A percentile compares a stretch with the other conserved stretches of the same genome.
phyloP scores from a whole-genome alignment of 2,797 vertebrate genomes.

The Trachurus trachurus region DNA sequence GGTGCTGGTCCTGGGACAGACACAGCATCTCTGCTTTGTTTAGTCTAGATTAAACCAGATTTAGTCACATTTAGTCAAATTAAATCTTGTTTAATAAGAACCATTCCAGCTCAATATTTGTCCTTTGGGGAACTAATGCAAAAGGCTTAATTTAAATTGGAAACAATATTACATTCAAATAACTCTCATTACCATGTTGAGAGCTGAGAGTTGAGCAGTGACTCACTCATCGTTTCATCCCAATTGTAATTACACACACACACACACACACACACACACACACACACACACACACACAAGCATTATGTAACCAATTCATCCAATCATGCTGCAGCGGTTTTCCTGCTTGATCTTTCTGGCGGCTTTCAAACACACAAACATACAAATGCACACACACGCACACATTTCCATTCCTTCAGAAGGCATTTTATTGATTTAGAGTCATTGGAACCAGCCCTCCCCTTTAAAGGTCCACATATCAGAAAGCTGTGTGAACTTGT shows the following conservation, averaged over 20 bases:
- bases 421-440: background rate
- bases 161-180: background rate
- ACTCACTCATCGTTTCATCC: background rate
- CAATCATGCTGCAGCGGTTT: background rate
- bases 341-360: background rate
- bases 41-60: background rate
- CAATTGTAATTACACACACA: background rate
- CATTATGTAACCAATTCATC: background rate
- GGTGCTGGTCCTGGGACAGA: background rate
- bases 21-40: background rate
- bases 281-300: background rate
- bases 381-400: background rate
- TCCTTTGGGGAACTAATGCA: background rate
- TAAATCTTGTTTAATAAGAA: constrained; percentile 11
- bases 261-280: background rate
- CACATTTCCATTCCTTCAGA: background rate
- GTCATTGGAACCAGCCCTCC: background rate
- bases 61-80: constrained; percentile 13
- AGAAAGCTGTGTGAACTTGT: background rate
- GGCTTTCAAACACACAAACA: background rate
- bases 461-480: background rate
- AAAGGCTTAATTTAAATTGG: background rate
- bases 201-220: background rate
- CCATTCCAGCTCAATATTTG: background rate
- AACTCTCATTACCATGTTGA: background rate